Evolutionary conservation across 2,797 vertebrate species (phyloP).

Genomic region (Platyrinchus mystaceus): DNA sequence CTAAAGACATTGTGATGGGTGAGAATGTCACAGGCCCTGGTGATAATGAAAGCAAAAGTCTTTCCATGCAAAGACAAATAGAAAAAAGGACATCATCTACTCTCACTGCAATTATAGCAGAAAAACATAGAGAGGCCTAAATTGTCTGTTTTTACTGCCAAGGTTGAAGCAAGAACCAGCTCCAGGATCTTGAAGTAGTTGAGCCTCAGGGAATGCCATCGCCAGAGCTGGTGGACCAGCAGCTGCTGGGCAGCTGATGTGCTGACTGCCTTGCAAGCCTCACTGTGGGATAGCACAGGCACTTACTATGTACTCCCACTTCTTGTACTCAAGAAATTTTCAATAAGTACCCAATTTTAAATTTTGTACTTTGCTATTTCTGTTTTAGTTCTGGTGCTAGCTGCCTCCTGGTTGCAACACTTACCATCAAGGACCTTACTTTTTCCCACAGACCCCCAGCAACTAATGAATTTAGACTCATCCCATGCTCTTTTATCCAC

Average conservation of each 20-base stretch:
- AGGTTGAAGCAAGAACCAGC: neutral
- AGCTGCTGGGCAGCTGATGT: neutral
- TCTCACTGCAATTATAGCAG: neutral
- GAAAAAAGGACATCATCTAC: neutral
- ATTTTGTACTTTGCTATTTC: neutral
- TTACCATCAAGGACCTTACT: neutral
- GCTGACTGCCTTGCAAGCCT: neutral
- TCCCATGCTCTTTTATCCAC: neutral
- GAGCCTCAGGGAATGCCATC: neutral
- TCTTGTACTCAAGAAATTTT: neutral
- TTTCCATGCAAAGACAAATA: neutral
- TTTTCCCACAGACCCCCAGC: neutral
- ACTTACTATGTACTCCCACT: neutral
- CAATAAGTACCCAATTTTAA: neutral
- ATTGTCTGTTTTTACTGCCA: neutral
- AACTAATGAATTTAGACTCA: neutral
- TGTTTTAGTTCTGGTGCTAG: neutral
- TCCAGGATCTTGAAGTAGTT: neutral
- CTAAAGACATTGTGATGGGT: neutral
- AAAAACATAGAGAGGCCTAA: neutral
- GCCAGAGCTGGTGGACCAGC: rapidly evolving
- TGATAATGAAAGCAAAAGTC: neutral
- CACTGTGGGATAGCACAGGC: rapidly evolving
- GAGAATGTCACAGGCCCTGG: neutral
- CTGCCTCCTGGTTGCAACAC: neutral